Percentiles rank a stretch among this genome's conserved stretches.
Conservation (phyloP, 2,797 vertebrate species). For the Cephalopachus bancanus region DNA sequence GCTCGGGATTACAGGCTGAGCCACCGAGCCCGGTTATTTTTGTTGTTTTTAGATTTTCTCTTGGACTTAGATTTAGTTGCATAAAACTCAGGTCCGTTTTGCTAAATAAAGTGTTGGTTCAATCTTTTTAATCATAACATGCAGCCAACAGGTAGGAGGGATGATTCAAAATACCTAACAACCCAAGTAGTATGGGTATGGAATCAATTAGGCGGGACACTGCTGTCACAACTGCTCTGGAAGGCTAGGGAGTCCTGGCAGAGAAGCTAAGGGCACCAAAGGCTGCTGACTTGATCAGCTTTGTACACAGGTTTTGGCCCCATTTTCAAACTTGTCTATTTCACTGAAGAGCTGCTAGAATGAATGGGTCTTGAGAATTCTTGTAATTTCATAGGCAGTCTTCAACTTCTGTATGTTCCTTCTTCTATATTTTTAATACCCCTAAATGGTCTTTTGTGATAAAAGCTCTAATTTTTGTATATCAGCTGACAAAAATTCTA, state of each 20-base stretch:
- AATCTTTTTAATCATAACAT: conserved; percentile 11
- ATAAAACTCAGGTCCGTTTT: background rate
- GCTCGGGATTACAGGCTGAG: too few species aligned
- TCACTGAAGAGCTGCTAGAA: background rate
- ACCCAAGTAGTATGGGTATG: background rate
- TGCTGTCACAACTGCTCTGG: background rate
- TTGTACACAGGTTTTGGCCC: background rate
- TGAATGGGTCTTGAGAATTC: background rate
- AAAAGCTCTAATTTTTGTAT: background rate
- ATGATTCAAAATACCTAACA: background rate
- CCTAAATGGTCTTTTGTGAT: background rate
- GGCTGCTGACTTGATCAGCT: too few species aligned
- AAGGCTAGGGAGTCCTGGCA: background rate
- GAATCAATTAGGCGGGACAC: background rate
- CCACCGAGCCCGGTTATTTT: background rate
- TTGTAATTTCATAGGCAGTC: background rate
- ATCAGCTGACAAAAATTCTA: background rate
- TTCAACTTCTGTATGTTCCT: background rate
- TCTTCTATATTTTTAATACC: background rate
- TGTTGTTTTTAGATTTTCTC: conserved; percentile 47
- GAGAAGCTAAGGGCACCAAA: background rate
- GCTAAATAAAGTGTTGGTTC: background rate
- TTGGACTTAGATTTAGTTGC: conserved; percentile 16
- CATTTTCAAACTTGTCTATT: background rate
- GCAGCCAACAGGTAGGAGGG: background rate